phyloP scores from a whole-genome alignment of 2,113 vertebrate genomes.

The Pygoscelis antarcticus region DNA sequence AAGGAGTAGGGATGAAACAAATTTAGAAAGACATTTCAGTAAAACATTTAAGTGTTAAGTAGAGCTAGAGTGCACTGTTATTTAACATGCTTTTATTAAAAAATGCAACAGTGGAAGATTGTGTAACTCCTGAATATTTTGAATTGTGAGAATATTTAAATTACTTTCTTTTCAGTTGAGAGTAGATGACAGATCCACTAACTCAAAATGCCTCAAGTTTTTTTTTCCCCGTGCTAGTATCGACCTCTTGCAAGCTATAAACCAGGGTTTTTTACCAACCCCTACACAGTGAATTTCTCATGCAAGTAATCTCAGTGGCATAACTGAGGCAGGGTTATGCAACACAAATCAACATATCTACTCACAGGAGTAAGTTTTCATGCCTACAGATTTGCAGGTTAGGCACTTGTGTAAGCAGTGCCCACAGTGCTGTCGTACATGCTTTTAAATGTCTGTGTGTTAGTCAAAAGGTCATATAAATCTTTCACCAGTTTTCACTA shows the following conservation, averaged over 20 bases:
- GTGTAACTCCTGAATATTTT: not conserved
- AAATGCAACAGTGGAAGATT: not conserved
- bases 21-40: constrained; percentile 9
- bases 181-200: not conserved
- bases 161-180: not conserved
- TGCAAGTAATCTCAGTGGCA: not conserved
- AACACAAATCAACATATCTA: not conserved
- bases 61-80: not conserved
- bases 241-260: not conserved
- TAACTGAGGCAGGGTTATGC: constrained; percentile 18
- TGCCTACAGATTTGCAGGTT: not conserved
- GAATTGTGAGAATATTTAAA: constrained; percentile 29
- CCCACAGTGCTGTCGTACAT: not conserved
- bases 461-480: not conserved
- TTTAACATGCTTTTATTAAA: constrained; percentile 20
- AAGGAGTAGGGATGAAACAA: not conserved
- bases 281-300: not conserved
- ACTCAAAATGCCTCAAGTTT: not conserved
- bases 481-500: not conserved
- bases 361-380: not conserved
- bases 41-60: constrained; percentile 9
- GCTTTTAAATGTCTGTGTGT: not conserved
- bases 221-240: not conserved
- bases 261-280: not conserved
- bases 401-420: not conserved